Evolutionary conservation across 2,888 invertebrate species (phyloP), one percentile per base, ranked within the genome.

Genomic region (Notocelia uddmanniana): DNA sequence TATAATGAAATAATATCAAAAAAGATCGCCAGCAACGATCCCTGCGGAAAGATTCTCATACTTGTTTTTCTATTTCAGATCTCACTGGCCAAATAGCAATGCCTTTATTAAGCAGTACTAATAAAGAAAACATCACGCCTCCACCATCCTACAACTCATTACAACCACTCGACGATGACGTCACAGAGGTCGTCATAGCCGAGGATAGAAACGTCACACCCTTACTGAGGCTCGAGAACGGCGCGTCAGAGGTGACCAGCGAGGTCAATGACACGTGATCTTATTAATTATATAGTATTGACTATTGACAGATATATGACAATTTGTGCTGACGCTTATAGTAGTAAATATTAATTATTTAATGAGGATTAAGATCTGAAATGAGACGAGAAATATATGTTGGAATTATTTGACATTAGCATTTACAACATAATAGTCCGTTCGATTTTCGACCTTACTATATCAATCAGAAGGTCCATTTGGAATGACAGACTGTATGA

Each of bases 121-220:
- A 74, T 6, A 82, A 83, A 13, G 64, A 73, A 11, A 81, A 81
- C 10, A 75, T 77, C 1, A 85, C 88, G 0, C 92, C 92, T 0
- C 92, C 92, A 0, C 92, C 93, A 0, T 88, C 88, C 3, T 93
- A 93, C 81, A 85, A 83, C 3, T 86, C 89, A 0, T 68, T 92
- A 1, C 79, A 79, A 45, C 82, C 82, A 72, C 34, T 63, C 11
- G 85, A 88, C 63, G 85, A 88, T 45, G 89, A 88, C 71, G 79
- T 84, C 68, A 85, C 88, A 10, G 91, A 92, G 74, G 83, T 93
- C 0, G 80, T 92, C n/a, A 78, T 92, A 34, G 41, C 81, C 1
- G 88, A 89, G 3, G 84, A 85, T 37, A 82, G 76, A 11, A 88
- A 86, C 73, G 80, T 78, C 50, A 78, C 81, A 0, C 89, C 89